Evolutionary conservation across 2,113 vertebrate species (phyloP), one percentile per base, ranked within the genome.

Genomic region (Clinocottus analis): DNA sequence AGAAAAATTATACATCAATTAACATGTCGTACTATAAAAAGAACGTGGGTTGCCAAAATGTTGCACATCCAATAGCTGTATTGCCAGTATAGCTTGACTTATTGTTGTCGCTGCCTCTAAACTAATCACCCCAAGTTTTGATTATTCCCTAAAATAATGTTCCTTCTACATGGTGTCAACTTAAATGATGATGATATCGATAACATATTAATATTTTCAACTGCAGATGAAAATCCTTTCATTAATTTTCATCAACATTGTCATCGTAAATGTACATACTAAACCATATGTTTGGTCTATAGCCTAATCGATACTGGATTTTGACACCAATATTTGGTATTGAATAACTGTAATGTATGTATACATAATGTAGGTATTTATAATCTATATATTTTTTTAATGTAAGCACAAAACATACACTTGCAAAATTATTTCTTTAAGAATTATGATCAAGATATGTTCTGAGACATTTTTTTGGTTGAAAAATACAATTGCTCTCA

Each of bases 1-100:
- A 31, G 4, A 69, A 77, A 69, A 77, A 69, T 62, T 49, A 79
- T 29, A 53, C 13, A 67, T 29, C 27, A 62, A 35, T 76, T 71
- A 72, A 37, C 35, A 62, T 19, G 21, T 39, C 17, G 39, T 21
- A 5, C 29, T 58, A 33, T 60, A 53, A 72, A 72, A 58, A 64
- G 8, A 65, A 21, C 11, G 19, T 60, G 2, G 6, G 5, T 69
- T 49, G 41, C 51, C 33, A 66, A 70, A 19, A 65, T 76, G 51
- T 41, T 45, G 72, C 39, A 37, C 11, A 75, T 80, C 62, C 55
- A 43, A 21, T 27, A 51, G 56, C 62, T 13, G 55, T 23, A 60
- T 61, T 53, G 12, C 8, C 43, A 11, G 23, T 12, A 19, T 7
- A 47, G 29, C 29, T 47, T 21, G 0, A 51, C 65, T 72, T 58